Conservation (phyloP, 2,113 vertebrate species). For the Eretmochelys imbricata region DNA sequence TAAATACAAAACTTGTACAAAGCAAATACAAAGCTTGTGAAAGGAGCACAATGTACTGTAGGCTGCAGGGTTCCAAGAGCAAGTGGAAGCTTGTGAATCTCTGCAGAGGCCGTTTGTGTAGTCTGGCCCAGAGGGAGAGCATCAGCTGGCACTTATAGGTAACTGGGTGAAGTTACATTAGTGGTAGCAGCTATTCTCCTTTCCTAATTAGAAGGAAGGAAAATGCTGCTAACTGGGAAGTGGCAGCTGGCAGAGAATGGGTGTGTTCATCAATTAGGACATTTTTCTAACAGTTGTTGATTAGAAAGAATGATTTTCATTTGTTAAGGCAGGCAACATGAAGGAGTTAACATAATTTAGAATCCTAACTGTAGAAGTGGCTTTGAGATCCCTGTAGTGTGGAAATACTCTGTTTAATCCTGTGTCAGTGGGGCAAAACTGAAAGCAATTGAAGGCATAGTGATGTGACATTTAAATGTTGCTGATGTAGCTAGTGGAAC, state of each 20-base stretch:
- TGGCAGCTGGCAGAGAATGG: not conserved
- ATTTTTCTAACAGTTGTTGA: not conserved
- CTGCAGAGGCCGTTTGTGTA: conserved; percentile 30
- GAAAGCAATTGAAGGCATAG: not conserved
- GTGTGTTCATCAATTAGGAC: not conserved
- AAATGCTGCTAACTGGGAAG: not conserved
- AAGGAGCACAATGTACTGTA: not conserved
- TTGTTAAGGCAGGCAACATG: not conserved
- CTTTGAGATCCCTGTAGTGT: not conserved
- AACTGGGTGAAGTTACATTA: not conserved
- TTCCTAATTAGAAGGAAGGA: not conserved
- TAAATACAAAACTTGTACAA: not conserved
- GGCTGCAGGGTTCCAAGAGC: not conserved
- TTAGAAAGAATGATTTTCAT: not conserved
- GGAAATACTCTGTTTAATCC: not conserved
- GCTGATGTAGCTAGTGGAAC: not conserved
- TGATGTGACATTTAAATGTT: fast-evolving
- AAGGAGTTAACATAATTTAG: not conserved
- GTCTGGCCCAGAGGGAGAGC: conserved; percentile 27
- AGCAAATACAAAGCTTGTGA: not conserved
- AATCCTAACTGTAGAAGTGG: not conserved
- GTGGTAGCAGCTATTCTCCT: not conserved
- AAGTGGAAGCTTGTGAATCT: conserved; percentile 1
- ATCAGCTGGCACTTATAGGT: conserved; percentile 8
- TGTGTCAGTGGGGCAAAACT: not conserved